Base-by-base conservation (phyloP, 1,140 invertebrate species). In the Carposina sasakii region DNA sequence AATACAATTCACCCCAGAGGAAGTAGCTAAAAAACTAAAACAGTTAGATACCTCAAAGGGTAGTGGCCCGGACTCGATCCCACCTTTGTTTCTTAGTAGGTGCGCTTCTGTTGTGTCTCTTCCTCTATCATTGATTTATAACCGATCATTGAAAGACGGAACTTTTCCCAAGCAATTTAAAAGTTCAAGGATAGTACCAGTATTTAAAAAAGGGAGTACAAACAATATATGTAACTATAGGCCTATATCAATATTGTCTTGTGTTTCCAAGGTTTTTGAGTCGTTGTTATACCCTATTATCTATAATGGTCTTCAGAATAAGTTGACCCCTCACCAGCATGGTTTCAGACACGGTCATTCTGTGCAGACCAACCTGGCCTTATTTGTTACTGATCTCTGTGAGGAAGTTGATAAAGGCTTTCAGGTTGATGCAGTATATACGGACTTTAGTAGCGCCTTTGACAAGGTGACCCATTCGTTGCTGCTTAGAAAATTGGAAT, bases 371-470 rank as follows among this genome's bases (percentile, higher is more conserved):
- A 33, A 33, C n/a, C n/a, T 33, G n/a, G 4, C 3, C 15, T 13
- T 13, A 33, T 33, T 10, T 33, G 9, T 33, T 4, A 4, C 31
- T 15, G 31, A 33, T 33, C 4, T 33, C 3, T 33, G 9, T 8
- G 9, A n/a, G 3, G n/a, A 33, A 8, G 4, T 33, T n/a, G 31
- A 33, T 3, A 33, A 33, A 4, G 13, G 31, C 4, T 13, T 15
- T 8, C 31, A 33, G 31, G 31, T 33, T 5, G 31, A 33, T 13
- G 31, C 31, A 8, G 15, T 33, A 5, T 33, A 33, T 33, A 33
- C 31, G 5, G 31, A 33, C 15, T 33, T 33, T 33, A 33, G 31
- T 33, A 33, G 31, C n/a, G 31, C 31, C 31, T 33, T 33, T 33
- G 31, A 33, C n/a, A 33, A 15, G 31, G 31, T 33, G 4, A 13